These are phyloP conservation scores for Colistium nudipinnis DNA, from an alignment of 2,113 vertebrate species.

Conservation along the genomic window DNA sequence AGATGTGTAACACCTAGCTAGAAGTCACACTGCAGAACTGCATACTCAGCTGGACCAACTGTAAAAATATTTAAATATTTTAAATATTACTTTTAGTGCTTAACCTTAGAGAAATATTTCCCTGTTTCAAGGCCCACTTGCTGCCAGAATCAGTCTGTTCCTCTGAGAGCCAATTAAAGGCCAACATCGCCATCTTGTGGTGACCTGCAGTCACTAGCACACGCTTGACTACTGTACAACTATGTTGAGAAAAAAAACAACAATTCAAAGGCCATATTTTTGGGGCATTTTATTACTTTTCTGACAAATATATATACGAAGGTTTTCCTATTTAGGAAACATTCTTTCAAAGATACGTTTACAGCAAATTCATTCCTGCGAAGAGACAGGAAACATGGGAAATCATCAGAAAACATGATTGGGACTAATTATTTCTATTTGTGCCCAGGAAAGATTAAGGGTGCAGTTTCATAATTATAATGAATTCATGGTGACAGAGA, in stretches of 20 bases:
- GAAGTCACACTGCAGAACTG: background rate
- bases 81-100: background rate
- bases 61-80: background rate
- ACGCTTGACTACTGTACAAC: background rate
- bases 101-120: background rate
- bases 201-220: background rate
- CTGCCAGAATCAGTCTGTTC: background rate
- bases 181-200: slow-evolving; percentile 69
- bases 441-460: slow-evolving; percentile 71
- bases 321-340: slow-evolving; percentile 78
- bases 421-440: slow-evolving; percentile 69
- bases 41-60: background rate
- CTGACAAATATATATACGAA: slow-evolving; percentile 88
- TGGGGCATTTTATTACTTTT: slow-evolving; percentile 82
- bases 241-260: background rate
- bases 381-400: slow-evolving; percentile 73
- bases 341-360: slow-evolving; percentile 81
- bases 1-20: background rate
- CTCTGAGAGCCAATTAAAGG: background rate
- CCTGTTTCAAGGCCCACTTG: background rate
- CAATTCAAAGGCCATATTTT: slow-evolving; percentile 53
- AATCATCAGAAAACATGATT: slow-evolving; percentile 71
- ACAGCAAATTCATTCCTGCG: slow-evolving; percentile 80
- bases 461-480: slow-evolving; percentile 59
- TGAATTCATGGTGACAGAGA: slow-evolving; percentile 48